Evolutionary conservation across 2,888 invertebrate genomes (phyloP).

Genomic region (Acronicta alni): DNA sequence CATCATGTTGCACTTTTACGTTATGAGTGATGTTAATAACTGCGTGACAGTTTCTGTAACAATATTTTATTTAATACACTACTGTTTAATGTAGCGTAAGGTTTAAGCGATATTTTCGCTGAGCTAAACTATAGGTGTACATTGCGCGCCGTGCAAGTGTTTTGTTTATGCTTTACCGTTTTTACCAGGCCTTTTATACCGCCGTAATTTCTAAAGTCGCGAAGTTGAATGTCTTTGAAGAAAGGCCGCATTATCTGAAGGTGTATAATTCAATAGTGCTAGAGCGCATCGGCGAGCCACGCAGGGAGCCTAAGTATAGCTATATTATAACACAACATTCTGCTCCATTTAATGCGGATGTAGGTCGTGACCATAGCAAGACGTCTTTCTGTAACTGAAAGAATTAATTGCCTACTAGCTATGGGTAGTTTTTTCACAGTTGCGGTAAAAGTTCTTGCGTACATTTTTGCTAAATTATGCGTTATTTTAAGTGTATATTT

Average conservation of each 20-base stretch:
- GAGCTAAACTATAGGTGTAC: constrained; percentile 18
- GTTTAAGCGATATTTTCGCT: constrained; percentile 23
- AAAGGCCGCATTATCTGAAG: constrained; percentile 57
- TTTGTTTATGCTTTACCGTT: constrained; percentile 42
- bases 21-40: constrained; percentile 26
- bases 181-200: constrained; percentile 34
- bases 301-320: constrained; percentile 42
- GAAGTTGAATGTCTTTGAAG: constrained; percentile 43
- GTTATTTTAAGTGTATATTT: constrained; percentile 1
- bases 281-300: constrained; percentile 53
- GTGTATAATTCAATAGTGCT: constrained; percentile 57
- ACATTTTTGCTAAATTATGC: constrained; percentile 2
- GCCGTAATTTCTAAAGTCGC: constrained; percentile 28
- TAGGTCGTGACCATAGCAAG: constrained; percentile 62
- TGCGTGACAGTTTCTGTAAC: constrained; percentile 39
- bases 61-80: constrained; percentile 20
- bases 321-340: constrained; percentile 44
- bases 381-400: constrained; percentile 45
- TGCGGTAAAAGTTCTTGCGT: constrained; percentile 14
- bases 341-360: constrained; percentile 62
- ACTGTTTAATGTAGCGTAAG: constrained; percentile 14
- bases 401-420: constrained; percentile 27
- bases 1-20: constrained; percentile 24
- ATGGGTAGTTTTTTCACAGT: constrained; percentile 11
- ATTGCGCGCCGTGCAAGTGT: constrained; percentile 42